Base-by-base conservation (phyloP, 1,140 invertebrate species). In the Drosophila nikananu region DNA sequence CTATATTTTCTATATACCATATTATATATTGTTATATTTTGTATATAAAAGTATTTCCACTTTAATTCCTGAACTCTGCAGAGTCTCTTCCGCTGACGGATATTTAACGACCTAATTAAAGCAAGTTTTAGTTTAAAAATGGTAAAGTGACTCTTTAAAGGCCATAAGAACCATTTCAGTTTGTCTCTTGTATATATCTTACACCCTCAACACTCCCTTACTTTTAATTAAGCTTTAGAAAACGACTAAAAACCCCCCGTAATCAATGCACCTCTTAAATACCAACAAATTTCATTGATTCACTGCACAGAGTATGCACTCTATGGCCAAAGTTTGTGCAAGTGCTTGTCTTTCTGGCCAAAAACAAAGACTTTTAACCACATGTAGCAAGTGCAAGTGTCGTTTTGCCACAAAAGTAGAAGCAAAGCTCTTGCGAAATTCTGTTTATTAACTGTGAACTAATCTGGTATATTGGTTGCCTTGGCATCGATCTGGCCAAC, bases 381-480 rank as follows among this genome's bases (percentile, higher is more conserved):
- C 23, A 17, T 23, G 21, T n/a, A 23, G 12, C 44, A 6, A 21
- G n/a, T 27, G 25, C 25, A 35, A 19, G 21, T 39, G 30, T 23
- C 35, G 30, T 54, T 58, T 39, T 13, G 21, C 55, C 35, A 23
- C 21, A 32, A 5, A 60, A 30, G 58, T n/a, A 19, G n/a, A 54
- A 21, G 27, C 61, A 42, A 8, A 25, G 46, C 60, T 42, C 30
- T 66, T 27, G 13, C 13, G 19, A 48, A 35, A 59, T 71, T 57
- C 71, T 44, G 51, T 65, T 77, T 77, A 65, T 59, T 55, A 35
- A 48, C 52, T 64, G 70, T n/a, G 17, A 64, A 57, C 58, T 51
- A 74, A 64, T 64, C 62, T 64, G 7, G 15, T 19, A 23, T 57
- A 54, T 52, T 57, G 68, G 58, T 58, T 71, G 37, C 15, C 13